A percentile compares a stretch with the other conserved stretches of the same genome.
Conservation (phyloP, 1,140 invertebrate genomes). For the Caenorhabditis brenneri region DNA sequence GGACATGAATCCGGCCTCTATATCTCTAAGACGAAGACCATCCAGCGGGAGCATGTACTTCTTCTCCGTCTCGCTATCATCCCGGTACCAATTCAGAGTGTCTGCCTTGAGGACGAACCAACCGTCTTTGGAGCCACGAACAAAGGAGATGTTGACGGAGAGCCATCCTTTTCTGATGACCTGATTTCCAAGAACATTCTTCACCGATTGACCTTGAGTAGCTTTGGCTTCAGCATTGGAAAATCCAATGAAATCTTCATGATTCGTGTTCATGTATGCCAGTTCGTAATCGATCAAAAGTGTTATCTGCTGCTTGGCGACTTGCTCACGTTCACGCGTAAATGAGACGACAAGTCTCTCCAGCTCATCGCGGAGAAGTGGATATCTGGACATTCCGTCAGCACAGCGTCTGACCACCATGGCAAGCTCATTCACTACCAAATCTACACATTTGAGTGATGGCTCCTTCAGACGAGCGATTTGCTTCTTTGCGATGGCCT, state of each 20-base stretch:
- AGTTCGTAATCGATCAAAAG: slow-evolving; percentile 93
- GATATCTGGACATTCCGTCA: slow-evolving; percentile 82
- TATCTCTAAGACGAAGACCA: slow-evolving; percentile 91
- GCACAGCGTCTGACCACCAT: slow-evolving; percentile 59
- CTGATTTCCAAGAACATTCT: slow-evolving; percentile 72
- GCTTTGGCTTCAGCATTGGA: slow-evolving; percentile 71
- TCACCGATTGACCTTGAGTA: slow-evolving; percentile 58
- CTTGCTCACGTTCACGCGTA: slow-evolving; percentile 89
- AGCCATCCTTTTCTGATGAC: slow-evolving; percentile 91
- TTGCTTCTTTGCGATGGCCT: slow-evolving; percentile 99
- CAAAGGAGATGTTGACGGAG: slow-evolving; percentile 95
- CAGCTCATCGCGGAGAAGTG: slow-evolving; percentile 92
- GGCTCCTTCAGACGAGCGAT: slow-evolving; percentile 94
- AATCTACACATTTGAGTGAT: slow-evolving; percentile 94
- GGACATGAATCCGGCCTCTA: slow-evolving; percentile 98
- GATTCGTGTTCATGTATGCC: slow-evolving; percentile 99
- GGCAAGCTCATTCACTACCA: slow-evolving; percentile 80
- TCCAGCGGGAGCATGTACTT: slow-evolving; percentile 99
- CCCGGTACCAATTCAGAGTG: slow-evolving; percentile 97
- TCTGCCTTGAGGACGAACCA: slow-evolving; percentile 99
- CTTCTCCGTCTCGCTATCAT: slow-evolving; percentile 99
- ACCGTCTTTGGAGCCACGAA: slow-evolving; percentile 96
- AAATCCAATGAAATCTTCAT: slow-evolving; percentile 97
- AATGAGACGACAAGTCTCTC: slow-evolving; percentile 93
- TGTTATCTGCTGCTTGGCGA: slow-evolving; percentile 92